Evolutionary conservation across 2,113 vertebrate species (phyloP).

Genomic region (Hypomesus transpacificus): DNA sequence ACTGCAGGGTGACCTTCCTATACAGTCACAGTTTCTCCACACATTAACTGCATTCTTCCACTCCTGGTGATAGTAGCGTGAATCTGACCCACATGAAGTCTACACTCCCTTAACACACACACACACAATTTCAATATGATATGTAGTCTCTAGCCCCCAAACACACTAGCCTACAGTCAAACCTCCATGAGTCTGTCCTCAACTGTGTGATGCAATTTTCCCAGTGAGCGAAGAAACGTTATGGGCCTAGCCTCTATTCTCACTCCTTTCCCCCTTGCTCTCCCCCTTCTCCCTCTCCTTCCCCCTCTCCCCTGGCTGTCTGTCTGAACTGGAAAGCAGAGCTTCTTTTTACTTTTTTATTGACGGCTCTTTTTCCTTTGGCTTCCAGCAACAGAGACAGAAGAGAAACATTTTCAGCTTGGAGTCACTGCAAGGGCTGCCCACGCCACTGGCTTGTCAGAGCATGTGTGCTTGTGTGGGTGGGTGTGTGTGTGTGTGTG

Average conservation of each 20-base stretch:
- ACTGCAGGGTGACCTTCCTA: too few relatives aligned
- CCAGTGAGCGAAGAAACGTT: constrained; percentile 25
- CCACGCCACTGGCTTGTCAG: constrained; percentile 16
- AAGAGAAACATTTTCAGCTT: constrained; percentile 19
- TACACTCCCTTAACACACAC: constrained; percentile 17
- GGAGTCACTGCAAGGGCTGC: constrained; percentile 2
- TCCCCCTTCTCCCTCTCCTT: constrained; percentile 9
- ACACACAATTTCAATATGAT: constrained; percentile 10
- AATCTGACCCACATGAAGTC: too few relatives aligned
- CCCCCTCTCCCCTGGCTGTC: constrained; percentile 29
- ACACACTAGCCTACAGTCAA: constrained; percentile 23
- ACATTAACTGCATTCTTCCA: too few relatives aligned
- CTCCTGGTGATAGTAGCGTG: too few relatives aligned
- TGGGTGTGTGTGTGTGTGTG: constrained; percentile 11
- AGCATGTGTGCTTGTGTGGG: constrained; percentile 8
- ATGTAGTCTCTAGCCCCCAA: constrained; percentile 4
- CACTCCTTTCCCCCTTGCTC: neutral
- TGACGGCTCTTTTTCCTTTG: constrained; percentile 37
- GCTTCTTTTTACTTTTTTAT: constrained; percentile 27
- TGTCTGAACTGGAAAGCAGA: constrained; percentile 46
- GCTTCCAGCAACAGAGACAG: constrained; percentile 11
- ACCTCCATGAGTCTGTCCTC: neutral
- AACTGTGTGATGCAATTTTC: constrained; percentile 42
- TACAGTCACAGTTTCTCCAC: too few relatives aligned
- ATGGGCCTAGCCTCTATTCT: too few relatives aligned